Evolutionary conservation across 1,140 invertebrate species (phyloP), one percentile per base, ranked within the genome.

Genomic region (Eufriesea mexicana): DNA sequence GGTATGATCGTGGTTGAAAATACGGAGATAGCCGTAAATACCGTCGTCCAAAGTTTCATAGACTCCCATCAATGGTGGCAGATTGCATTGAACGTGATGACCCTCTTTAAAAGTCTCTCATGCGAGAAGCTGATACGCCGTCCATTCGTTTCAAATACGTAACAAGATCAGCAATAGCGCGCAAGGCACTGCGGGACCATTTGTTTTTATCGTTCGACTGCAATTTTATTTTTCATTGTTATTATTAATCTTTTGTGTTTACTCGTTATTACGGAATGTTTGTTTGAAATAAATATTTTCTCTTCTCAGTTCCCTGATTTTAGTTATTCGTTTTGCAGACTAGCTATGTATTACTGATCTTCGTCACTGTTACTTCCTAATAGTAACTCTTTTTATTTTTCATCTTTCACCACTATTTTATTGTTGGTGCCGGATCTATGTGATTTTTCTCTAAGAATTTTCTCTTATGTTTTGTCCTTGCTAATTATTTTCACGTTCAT

Each of bases 1-100:
- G 70, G 74, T 47, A 81, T 57, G 10, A 35, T 54, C 28, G 62
- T n/a, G 35, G 72, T 20, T 78, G 54, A 67, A 83, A 71, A 83
- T 75, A 78, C 64, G 67, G 35, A 47, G 42, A 42, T 51, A 42
- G 25, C 20, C 51, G 35, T 78, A 71, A 78, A 83, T 78, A 47
- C 81, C 20, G 18, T 59, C 45, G 35, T 47, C 10, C 18, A 25
- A 78, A 83, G 61, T 75, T 75, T n/a, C 51, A 45, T 49, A 25
- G 35, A n/a, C 49, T 61, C 2, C 10, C 28, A 12, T 84, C 83
- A 71, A 84, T 84, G 71, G 28, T 70, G 42, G 35, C 55, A 75
- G 57, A 84, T 84, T 84, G 66, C 83, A 84, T 75, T 55, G 47
- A 84, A 73, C 54, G 68, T 25, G 51, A 55, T n/a, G n/a, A 80